Evolutionary conservation across 2,797 vertebrate genomes (phyloP), one percentile per base, ranked within the genome.

Genomic region (Coregonus sp.): DNA sequence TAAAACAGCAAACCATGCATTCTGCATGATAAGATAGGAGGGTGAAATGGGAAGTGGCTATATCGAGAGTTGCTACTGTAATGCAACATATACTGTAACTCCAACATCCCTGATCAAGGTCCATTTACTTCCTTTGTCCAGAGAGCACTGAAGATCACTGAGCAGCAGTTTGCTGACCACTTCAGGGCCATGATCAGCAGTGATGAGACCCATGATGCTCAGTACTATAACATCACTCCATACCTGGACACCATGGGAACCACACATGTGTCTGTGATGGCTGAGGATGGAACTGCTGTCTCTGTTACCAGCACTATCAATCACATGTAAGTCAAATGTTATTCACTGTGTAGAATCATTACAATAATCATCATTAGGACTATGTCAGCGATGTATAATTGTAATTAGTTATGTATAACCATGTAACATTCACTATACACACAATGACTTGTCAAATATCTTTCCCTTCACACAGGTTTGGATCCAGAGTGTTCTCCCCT

Each of bases 231-330:
- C 82, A 25, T 91, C 68, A 83, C 77, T 1, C 31, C 78, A 0
- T 4, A 69, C 0, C 66, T 85, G 16, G 91, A 91, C 37, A 89
- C 80, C 20, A 77, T 84, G 75, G 95, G 97, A 78, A 99, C 97
- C 0, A 94, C 96, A 0, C 97, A 97, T 0, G 87, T 99, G 78
- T 97, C 97, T 0, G 95, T 97, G 78, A 83, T 99, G 0, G 95
- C 92, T 1, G 91, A 93, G 54, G 95, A 98, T 0, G 97, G 97
- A 56, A 96, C 92, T 0, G 96, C 96, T 0, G 97, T 97, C 70
- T 95, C 98, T 0, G 97, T 94, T 85, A 99, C 97, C 90, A 99
- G 97, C 94, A 96, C 95, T 92, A 97, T 99, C 93, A 98, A 98
- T 89, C 85, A 89, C 70, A 92, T 96, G 98, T 98, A 89, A 92